Conservation (phyloP, 2,797 vertebrate genomes). For the Synaphobranchus kaupii region DNA sequence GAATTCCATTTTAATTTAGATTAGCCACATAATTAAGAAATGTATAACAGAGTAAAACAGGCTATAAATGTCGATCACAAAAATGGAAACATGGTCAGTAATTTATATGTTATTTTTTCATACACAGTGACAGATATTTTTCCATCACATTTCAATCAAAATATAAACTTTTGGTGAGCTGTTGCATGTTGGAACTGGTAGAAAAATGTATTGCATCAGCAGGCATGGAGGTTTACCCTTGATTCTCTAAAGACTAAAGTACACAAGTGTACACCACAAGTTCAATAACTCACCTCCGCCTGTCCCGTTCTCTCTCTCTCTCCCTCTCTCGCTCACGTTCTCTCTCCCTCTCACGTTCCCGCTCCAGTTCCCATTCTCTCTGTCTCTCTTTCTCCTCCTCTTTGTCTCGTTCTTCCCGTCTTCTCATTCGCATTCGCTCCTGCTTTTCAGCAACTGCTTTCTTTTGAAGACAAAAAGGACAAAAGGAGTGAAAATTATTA, state of each 20-base stretch:
- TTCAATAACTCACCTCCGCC: constrained; percentile 58
- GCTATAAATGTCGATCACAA: background rate
- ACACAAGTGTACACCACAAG: background rate
- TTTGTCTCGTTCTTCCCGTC: constrained; percentile 84
- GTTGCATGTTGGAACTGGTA: background rate
- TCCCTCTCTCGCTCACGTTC: constrained; percentile 22
- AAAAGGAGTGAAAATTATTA: background rate
- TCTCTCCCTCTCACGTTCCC: constrained; percentile 11
- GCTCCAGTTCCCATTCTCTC: constrained; percentile 59
- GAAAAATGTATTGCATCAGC: background rate
- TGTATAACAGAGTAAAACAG: background rate
- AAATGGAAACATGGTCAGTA: background rate
- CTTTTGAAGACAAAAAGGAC: constrained; percentile 59
- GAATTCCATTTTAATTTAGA: background rate
- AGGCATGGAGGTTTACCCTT: background rate
- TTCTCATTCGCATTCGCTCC: constrained; percentile 86
- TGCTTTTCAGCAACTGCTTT: constrained; percentile 95
- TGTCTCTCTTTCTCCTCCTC: constrained; percentile 68
- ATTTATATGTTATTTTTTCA: background rate
- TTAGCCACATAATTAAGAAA: background rate
- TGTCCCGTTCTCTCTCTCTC: constrained; percentile 57
- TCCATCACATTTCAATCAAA: background rate
- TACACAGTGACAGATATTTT: background rate
- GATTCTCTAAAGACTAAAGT: background rate
- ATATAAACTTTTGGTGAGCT: background rate